phyloP scores from a whole-genome alignment of 2,797 vertebrate species.

The Falco peregrinus region DNA sequence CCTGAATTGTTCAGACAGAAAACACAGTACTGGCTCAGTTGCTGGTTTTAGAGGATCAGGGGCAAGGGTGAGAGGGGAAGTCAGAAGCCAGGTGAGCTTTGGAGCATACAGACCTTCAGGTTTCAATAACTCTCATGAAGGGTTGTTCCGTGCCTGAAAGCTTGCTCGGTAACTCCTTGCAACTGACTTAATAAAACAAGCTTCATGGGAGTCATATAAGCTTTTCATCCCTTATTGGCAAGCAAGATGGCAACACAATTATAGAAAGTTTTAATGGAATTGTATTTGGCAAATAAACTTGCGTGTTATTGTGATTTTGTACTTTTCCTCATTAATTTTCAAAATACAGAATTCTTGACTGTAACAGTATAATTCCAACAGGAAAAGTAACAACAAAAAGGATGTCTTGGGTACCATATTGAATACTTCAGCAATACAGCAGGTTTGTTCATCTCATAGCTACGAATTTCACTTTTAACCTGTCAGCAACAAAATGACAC shows the following conservation, averaged over 20 bases:
- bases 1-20: neutral
- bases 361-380: neutral
- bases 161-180: neutral
- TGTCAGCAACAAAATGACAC: neutral
- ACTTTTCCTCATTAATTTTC: neutral
- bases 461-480: neutral
- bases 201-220: neutral
- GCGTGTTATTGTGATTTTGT: neutral
- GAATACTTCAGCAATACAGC: neutral
- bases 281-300: neutral
- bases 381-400: neutral
- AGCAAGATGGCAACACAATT: neutral
- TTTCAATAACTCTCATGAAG: neutral
- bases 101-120: neutral
- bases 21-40: accelerated
- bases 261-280: neutral
- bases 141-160: neutral
- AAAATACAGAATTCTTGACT: neutral
- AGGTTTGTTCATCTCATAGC: neutral
- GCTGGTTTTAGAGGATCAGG: neutral
- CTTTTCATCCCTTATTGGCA: neutral
- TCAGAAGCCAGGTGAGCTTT: neutral
- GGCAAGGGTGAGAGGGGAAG: too few species aligned
- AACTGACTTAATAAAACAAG: neutral
- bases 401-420: neutral